A percentile compares a stretch with the other conserved stretches of the same genome.
Evolutionary conservation across 2,113 vertebrate genomes (phyloP).

Genomic region (Acrocephalus kingi): DNA sequence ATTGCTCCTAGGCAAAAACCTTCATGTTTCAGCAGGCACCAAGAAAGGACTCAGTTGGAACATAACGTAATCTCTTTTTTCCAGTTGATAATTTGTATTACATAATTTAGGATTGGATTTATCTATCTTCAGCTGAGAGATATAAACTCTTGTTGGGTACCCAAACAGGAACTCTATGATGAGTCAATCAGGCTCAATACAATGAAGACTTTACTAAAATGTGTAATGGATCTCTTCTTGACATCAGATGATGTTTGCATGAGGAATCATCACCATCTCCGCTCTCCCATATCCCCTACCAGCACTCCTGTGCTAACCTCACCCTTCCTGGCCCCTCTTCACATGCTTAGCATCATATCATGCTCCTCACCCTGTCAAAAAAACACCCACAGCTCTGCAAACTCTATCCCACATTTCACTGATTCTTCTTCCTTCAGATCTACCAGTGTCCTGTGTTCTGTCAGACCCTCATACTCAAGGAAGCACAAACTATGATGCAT

Average conservation of each 20-base stretch:
- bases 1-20: not conserved
- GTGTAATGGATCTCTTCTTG: not conserved
- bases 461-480: not conserved
- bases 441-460: not conserved
- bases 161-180: not conserved
- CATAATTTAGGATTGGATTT: not conserved
- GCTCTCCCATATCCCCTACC: not conserved
- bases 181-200: not conserved
- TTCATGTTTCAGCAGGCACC: not conserved
- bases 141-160: not conserved
- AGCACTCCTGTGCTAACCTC: not conserved
- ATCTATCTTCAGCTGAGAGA: not conserved
- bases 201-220: not conserved
- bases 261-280: not conserved
- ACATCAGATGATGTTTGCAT: not conserved
- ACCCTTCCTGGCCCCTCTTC: not conserved
- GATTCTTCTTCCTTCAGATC: not conserved
- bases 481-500: not conserved
- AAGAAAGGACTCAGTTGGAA: not conserved
- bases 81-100: not conserved
- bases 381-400: not conserved
- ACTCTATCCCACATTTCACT: not conserved
- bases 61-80: not conserved
- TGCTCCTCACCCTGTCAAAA: not conserved
- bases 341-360: not conserved